Evolutionary conservation across 1,140 invertebrate genomes (phyloP).

Genomic region (Littorina saxatilis): DNA sequence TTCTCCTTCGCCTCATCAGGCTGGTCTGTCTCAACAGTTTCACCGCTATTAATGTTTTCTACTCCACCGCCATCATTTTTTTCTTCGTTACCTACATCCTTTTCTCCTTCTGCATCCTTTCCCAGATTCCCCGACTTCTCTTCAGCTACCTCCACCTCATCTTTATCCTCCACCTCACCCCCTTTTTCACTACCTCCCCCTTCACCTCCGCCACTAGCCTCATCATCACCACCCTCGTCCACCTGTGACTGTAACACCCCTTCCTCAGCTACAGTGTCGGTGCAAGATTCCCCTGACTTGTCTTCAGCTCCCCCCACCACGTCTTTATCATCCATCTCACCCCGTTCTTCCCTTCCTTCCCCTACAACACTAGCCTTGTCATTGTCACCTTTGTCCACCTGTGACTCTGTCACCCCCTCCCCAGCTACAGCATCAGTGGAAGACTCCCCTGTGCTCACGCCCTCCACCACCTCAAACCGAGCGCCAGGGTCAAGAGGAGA

Average conservation of each 20-base stretch:
- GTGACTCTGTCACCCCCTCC: neutral
- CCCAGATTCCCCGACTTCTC: neutral
- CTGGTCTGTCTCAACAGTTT: neutral
- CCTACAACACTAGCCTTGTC: neutral
- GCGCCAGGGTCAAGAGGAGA: neutral
- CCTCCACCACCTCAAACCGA: neutral
- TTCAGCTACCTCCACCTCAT: constrained; percentile 10
- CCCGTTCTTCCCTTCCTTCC: neutral
- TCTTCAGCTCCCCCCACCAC: neutral
- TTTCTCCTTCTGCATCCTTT: constrained; percentile 7
- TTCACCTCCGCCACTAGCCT: no score
- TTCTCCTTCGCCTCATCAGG: neutral
- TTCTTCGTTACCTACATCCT: neutral
- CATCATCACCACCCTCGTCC: neutral
- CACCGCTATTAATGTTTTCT: neutral
- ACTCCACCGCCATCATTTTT: neutral
- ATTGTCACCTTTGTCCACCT: neutral
- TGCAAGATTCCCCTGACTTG: no score
- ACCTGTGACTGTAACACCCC: no score
- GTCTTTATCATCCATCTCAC: neutral
- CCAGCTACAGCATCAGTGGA: no score
- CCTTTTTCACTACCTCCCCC: neutral
- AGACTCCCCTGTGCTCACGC: no score
- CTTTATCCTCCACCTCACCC: neutral
- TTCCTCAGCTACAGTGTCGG: neutral